Evolutionary conservation across 2,113 vertebrate species (phyloP).

Genomic region (Bucco capensis): DNA sequence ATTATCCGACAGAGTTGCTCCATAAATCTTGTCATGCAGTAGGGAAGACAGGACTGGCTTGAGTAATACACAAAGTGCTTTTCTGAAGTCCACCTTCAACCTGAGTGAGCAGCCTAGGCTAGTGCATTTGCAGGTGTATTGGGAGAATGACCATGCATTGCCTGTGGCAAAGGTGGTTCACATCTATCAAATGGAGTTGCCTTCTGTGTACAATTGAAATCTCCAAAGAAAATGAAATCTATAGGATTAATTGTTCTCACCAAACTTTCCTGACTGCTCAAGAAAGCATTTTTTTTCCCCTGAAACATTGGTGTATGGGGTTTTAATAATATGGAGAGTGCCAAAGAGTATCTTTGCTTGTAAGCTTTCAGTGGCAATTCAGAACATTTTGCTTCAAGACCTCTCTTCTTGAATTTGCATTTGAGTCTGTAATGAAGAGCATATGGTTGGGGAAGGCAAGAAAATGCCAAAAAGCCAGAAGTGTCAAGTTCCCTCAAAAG

Average conservation of each 20-base stretch:
- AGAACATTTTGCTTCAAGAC: not conserved
- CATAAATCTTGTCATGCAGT: not conserved
- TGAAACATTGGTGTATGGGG: not conserved
- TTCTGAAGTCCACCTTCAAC: not conserved
- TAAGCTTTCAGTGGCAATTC: not conserved
- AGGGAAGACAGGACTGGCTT: not conserved
- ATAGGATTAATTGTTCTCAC: not conserved
- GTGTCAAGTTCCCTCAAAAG: not conserved
- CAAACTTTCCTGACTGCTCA: not conserved
- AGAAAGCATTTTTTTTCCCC: not conserved
- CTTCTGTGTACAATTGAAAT: not conserved
- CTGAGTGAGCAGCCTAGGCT: not conserved
- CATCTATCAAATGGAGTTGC: not conserved
- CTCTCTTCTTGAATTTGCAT: not conserved
- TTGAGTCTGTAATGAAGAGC: not conserved
- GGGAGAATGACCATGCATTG: fast-evolving
- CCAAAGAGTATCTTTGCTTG: not conserved
- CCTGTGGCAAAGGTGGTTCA: not conserved
- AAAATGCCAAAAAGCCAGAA: not conserved
- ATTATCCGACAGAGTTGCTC: not conserved
- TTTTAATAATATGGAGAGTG: not conserved
- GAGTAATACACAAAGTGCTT: not conserved
- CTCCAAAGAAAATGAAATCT: not conserved
- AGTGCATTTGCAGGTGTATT: fast-evolving
- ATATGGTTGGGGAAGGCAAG: not conserved